These are phyloP conservation scores for Nephrotoma flavescens DNA, from an alignment of 2,888 invertebrate genomes.

Conservation along the genomic window DNA sequence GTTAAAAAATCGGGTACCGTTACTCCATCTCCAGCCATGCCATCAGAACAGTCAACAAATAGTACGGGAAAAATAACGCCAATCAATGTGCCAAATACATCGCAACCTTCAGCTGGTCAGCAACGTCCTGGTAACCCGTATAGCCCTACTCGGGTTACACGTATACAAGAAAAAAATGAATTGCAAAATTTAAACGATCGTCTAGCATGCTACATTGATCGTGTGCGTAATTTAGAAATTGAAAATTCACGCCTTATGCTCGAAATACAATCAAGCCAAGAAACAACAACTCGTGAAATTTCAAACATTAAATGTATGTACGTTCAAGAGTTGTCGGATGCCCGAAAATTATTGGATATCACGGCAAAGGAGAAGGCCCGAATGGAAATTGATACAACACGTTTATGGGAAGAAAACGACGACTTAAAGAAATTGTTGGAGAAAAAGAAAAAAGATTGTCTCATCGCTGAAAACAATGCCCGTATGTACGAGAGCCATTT, in stretches of 20 bases:
- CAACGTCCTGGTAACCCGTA: constrained; percentile 52
- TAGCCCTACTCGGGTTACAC: constrained; percentile 77
- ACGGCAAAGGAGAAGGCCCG: constrained; percentile 86
- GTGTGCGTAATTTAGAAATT: constrained; percentile 77
- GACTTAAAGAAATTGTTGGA: constrained; percentile 55
- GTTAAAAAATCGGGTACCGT: not conserved
- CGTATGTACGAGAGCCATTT: constrained; percentile 52
- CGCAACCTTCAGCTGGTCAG: not conserved
- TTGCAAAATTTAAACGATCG: constrained; percentile 91
- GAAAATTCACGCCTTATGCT: constrained; percentile 78
- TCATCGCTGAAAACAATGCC: constrained; percentile 28
- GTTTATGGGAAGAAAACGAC: constrained; percentile 71
- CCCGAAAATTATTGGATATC: constrained; percentile 80
- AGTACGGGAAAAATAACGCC: not conserved
- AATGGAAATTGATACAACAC: constrained; percentile 82
- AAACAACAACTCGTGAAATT: constrained; percentile 76
- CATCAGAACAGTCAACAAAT: not conserved
- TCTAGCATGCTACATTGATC: constrained; percentile 90
- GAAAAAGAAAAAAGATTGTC: constrained; percentile 29
- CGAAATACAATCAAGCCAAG: constrained; percentile 72
- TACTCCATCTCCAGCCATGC: not conserved
- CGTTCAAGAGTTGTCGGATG: constrained; percentile 82
- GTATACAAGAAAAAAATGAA: constrained; percentile 88
- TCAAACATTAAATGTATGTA: constrained; percentile 83
- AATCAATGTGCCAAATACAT: not conserved